Evolutionary conservation across 2,113 vertebrate species (phyloP), one percentile per base, ranked within the genome.

Genomic region (Oreochromis niloticus): DNA sequence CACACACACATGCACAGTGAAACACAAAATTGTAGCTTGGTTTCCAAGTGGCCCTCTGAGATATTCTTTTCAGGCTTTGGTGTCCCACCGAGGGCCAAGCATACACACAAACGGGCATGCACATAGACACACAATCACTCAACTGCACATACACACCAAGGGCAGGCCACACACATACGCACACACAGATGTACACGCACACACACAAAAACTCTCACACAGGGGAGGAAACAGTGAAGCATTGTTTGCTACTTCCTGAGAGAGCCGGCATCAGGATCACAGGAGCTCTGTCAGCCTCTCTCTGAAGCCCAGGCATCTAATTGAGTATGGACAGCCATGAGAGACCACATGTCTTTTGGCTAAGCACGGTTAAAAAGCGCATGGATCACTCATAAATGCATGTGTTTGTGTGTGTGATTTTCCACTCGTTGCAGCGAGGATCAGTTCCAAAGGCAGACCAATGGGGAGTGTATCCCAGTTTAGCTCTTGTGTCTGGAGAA

Each of bases 211-310:
- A 7, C 19, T 22, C 54, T 27, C 80, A 63, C 84, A 63, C 78
- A 73, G 8, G 85, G 90, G 89, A 91, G 91, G 91, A 92, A 96
- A 96, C 96, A 96, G 95, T 95, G 91, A 79, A 36, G 95, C 93
- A 96, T 96, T 96, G 96, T 96, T 95, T 88, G 39, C 80, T 3
- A 85, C 90, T 96, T 96, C 96, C 96, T 96, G 94, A 93, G 91
- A 91, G 93, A 93, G 80, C 13, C 56, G 57, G 90, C 82, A 55
- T 86, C 73, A 43, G 87, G 89, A 96, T 95, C 92, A 91, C 92
- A 93, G 94, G 90, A 91, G 91, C 90, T 92, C 85, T 78, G 89
- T 93, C 90, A 90, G 89, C 87, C 63, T 68, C 39, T 82, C 80
- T 86, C 88, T 59, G 46, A 61, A 85, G 63, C 56, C 30, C 81